These are phyloP conservation scores for Podarcis muralis DNA, from an alignment of 2,113 vertebrate genomes.

Conservation along the genomic window DNA sequence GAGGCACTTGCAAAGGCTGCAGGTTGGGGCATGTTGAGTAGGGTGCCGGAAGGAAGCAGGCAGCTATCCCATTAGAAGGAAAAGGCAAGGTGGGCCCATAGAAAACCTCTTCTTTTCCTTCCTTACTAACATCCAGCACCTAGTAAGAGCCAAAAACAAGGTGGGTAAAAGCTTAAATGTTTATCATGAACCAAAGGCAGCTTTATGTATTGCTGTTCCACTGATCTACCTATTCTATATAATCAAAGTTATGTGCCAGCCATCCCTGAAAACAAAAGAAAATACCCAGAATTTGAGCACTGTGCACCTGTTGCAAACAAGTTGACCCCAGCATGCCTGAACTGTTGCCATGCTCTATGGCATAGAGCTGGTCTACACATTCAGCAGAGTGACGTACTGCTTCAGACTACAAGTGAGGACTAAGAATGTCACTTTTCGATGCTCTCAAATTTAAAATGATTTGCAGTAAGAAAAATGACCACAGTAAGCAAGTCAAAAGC, in stretches of 20 bases:
- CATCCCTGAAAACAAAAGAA: not conserved
- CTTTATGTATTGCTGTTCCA: not conserved
- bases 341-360: not conserved
- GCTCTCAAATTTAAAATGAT: not conserved
- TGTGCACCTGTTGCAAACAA: rapidly evolving
- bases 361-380: not conserved
- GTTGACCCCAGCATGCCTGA: not conserved
- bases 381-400: not conserved
- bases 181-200: not conserved
- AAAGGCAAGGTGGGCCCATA: conserved; percentile 95
- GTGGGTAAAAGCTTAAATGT: not conserved
- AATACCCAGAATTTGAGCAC: not conserved
- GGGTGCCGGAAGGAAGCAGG: conserved; percentile 93
- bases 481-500: not conserved
- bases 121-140: conserved; percentile 93
- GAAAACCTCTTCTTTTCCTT: conserved; percentile 95
- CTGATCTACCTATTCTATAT: not conserved
- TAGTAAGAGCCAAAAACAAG: conserved; percentile 52
- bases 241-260: not conserved
- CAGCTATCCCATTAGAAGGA: conserved; percentile 93
- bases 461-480: not conserved
- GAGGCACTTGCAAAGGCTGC: conserved; percentile 94
- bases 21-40: conserved; percentile 94
- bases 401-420: not conserved
- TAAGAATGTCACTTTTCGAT: not conserved